These are phyloP conservation scores for Cyanoliseus patagonus DNA, from an alignment of 2,113 vertebrate species.

Conservation along the genomic window DNA sequence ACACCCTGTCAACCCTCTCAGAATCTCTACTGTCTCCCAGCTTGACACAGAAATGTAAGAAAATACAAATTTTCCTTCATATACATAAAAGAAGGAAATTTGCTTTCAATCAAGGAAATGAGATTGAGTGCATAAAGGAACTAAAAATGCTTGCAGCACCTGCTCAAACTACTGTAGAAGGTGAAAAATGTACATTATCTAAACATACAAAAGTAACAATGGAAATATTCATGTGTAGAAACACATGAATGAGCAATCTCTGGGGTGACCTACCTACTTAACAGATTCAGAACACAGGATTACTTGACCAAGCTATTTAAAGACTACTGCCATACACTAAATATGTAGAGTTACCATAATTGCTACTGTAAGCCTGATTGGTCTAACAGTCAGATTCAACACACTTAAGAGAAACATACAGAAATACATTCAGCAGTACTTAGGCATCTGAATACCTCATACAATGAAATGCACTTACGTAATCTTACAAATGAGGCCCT, in stretches of 20 bases:
- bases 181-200: not conserved
- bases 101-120: slow-evolving; percentile 37
- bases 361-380: not conserved
- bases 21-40: slow-evolving; percentile 54
- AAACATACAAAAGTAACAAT: not conserved
- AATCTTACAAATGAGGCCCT: not conserved
- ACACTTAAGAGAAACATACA: not conserved
- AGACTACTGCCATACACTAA: not conserved
- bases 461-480: not conserved
- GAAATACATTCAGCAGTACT: not conserved
- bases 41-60: slow-evolving; percentile 45
- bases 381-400: not conserved
- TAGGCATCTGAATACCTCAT: not conserved
- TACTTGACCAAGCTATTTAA: not conserved
- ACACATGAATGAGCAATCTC: not conserved
- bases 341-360: not conserved
- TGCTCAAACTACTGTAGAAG: not conserved
- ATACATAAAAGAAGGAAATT: slow-evolving; percentile 16
- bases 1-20: slow-evolving; percentile 28
- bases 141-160: slow-evolving; percentile 19
- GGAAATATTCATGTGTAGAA: not conserved
- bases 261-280: not conserved
- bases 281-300: not conserved
- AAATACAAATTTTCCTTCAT: slow-evolving; percentile 21
- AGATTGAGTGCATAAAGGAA: not conserved